These are phyloP conservation scores for Maconellicoccus hirsutus DNA, from an alignment of 1,140 invertebrate species.

Conservation along the genomic window DNA sequence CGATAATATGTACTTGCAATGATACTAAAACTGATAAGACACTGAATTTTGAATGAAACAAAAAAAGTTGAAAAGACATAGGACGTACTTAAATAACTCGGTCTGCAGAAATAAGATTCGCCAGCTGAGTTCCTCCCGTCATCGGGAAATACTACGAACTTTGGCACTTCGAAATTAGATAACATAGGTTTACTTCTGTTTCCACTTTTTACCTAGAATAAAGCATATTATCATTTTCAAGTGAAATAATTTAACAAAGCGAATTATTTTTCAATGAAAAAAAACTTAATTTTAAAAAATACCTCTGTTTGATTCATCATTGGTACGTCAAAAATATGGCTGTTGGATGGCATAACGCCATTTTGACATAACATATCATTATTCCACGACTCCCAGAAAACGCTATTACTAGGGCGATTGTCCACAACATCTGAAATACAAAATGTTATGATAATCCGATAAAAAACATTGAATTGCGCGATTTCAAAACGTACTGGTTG, in stretches of 20 bases:
- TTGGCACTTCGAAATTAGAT: background rate
- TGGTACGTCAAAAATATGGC: background rate
- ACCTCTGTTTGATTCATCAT: background rate
- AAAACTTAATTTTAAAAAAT: background rate
- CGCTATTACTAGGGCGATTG: background rate
- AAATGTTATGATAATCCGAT: too few species aligned
- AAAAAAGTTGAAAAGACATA: too few species aligned
- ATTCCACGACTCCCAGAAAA: conserved; percentile 10
- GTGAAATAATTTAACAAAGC: too few species aligned
- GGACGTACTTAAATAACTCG: background rate
- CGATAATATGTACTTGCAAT: too few species aligned
- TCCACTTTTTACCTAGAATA: background rate
- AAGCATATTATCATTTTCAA: too few species aligned
- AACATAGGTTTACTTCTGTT: background rate
- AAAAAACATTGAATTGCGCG: too few species aligned
- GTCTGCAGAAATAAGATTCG: background rate
- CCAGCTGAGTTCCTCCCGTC: background rate
- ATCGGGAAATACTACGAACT: background rate
- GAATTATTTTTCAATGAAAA: too few species aligned
- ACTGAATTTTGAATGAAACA: too few species aligned
- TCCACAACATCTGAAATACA: background rate
- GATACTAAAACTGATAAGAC: too few species aligned
- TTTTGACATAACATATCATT: conserved; percentile 11
- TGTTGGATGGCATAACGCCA: conserved; percentile 2
- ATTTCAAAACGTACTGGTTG: background rate